Percentiles rank a stretch among this genome's conserved stretches.
Evolutionary conservation across 2,797 vertebrate species (phyloP).

Genomic region (Glyptemys insculpta): DNA sequence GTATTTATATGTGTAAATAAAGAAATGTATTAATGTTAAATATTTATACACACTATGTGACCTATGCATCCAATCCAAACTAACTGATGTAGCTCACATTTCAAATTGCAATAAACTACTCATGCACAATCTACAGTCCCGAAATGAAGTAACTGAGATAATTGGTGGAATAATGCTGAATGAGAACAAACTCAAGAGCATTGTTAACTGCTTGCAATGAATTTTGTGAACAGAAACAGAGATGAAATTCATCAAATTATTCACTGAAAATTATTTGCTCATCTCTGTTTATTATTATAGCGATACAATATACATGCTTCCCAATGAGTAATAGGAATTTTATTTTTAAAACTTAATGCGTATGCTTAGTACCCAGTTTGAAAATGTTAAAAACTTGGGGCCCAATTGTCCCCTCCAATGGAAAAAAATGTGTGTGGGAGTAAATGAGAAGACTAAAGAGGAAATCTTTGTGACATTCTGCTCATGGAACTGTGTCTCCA

Average conservation of each 20-base stretch:
- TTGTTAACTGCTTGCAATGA: not conserved
- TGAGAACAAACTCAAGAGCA: not conserved
- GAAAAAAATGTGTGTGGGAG: not conserved
- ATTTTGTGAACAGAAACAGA: conserved; percentile 4
- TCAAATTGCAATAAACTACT: conserved; percentile 5
- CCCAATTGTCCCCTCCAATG: not conserved
- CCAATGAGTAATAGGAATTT: not conserved
- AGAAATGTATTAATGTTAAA: conserved; percentile 9
- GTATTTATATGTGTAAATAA: conserved; percentile 14
- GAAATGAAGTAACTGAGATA: conserved; percentile 34
- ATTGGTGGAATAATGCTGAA: not conserved
- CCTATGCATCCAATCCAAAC: conserved; percentile 8
- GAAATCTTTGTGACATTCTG: not conserved
- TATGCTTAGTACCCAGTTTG: not conserved
- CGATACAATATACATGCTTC: not conserved
- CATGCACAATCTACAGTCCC: not conserved
- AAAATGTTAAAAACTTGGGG: conserved; percentile 9
- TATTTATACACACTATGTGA: not conserved
- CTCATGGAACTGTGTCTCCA: not conserved
- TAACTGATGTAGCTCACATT: conserved; percentile 19
- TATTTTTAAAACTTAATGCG: not conserved
- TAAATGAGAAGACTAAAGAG: not conserved
- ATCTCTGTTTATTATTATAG: not conserved
- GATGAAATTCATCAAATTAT: conserved; percentile 28
- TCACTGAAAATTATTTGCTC: conserved; percentile 40